These are phyloP conservation scores for Drosophila siamana DNA, from an alignment of 2,888 invertebrate genomes.

Conservation along the genomic window DNA sequence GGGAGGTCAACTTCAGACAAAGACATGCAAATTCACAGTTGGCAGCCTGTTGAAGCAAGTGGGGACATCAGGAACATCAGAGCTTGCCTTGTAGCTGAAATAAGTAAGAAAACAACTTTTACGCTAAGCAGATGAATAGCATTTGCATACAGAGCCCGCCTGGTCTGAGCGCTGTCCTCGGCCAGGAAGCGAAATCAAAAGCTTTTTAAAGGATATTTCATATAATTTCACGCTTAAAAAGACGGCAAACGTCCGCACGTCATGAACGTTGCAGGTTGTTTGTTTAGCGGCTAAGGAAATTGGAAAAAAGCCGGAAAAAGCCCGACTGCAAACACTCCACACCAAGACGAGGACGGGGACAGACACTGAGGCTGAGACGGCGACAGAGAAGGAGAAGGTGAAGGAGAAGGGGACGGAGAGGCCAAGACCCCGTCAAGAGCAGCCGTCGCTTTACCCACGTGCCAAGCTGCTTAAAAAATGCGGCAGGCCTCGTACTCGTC, in stretches of 20 bases:
- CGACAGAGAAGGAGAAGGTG: not conserved
- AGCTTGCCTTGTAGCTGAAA: conserved; percentile 56
- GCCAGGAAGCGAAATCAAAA: conserved; percentile 65
- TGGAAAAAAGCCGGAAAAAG: conserved; percentile 37
- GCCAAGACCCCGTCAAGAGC: conserved; percentile 43
- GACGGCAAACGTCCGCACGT: conserved; percentile 33
- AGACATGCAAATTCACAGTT: conserved; percentile 73
- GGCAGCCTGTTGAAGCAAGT: not conserved
- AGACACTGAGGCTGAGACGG: too few species aligned
- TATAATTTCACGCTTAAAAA: conserved; percentile 73
- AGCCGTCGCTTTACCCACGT: conserved; percentile 78
- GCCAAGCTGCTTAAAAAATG: conserved; percentile 72
- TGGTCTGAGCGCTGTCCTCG: not conserved
- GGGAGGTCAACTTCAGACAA: conserved; percentile 77
- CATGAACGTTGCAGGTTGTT: conserved; percentile 55
- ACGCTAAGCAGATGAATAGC: conserved; percentile 77
- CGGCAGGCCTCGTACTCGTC: conserved; percentile 23
- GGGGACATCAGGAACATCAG: not conserved
- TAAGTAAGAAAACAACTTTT: conserved; percentile 79
- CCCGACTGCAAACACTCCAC: conserved; percentile 31
- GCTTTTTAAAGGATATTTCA: conserved; percentile 80
- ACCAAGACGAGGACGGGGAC: conserved; percentile 10
- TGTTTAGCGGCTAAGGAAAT: conserved; percentile 65
- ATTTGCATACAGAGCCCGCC: conserved; percentile 69
- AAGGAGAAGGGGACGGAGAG: conserved; percentile 9